These are phyloP conservation scores for Patella depressa DNA, from an alignment of 2,888 invertebrate genomes.

Conservation along the genomic window DNA sequence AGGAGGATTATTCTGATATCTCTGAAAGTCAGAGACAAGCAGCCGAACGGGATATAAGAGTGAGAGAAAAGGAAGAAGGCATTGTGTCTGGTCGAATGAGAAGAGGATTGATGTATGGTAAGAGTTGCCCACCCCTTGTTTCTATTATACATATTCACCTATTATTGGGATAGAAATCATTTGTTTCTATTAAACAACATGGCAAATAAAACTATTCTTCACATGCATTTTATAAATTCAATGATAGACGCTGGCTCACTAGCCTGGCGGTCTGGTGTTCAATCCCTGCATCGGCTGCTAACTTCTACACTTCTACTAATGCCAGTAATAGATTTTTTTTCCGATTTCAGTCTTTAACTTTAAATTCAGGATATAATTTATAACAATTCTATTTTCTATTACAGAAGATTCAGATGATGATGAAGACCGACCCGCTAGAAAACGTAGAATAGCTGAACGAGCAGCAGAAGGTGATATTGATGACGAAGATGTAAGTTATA, in stretches of 20 bases:
- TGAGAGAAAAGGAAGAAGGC: conserved; percentile 82
- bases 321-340: no score
- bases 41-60: conserved; percentile 90
- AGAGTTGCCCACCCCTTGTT: conserved; percentile 33
- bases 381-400: not conserved
- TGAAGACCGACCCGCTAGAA: conserved; percentile 76
- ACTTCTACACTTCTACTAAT: no score
- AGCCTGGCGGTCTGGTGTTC: no score
- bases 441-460: conserved; percentile 87
- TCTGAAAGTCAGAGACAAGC: conserved; percentile 88
- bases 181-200: no score
- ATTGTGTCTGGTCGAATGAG: conserved; percentile 75
- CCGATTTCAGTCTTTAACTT: no score
- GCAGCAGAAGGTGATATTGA: conserved; percentile 86
- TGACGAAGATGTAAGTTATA: conserved; percentile 78
- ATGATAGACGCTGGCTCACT: no score
- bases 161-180: no score
- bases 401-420: conserved; percentile 87
- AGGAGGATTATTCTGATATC: conserved; percentile 83
- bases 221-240: no score
- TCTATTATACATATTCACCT: not conserved
- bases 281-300: no score
- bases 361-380: not conserved
- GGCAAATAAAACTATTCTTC: no score
- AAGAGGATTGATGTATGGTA: conserved; percentile 89